phyloP scores from a whole-genome alignment of 2,888 invertebrate species.

The Podabrus alpinus region DNA sequence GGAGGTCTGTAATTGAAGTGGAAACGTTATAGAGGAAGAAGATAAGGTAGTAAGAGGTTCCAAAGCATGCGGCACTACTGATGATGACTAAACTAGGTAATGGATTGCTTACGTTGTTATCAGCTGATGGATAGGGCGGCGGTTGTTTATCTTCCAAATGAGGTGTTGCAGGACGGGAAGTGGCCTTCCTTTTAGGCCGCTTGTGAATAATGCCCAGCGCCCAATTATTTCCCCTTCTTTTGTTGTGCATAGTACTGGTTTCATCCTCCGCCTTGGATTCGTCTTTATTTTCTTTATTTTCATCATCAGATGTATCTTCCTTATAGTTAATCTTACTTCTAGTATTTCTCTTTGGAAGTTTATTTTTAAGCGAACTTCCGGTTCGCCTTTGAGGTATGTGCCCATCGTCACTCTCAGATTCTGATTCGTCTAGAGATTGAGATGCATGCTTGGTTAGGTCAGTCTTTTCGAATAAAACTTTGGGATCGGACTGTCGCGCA shows the following conservation, averaged over 20 bases:
- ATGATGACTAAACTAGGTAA: background rate
- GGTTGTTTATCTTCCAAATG: slow-evolving; percentile 18
- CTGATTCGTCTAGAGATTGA: slow-evolving; percentile 10
- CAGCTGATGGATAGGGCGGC: background rate
- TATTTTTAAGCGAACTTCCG: background rate
- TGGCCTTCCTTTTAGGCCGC: slow-evolving; percentile 48
- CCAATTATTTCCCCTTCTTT: slow-evolving; percentile 31
- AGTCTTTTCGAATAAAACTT: slow-evolving; percentile 44
- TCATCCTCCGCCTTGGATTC: background rate
- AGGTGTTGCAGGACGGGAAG: slow-evolving; percentile 4
- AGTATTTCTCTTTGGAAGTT: background rate
- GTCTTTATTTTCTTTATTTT: background rate
- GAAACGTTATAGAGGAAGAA: slow-evolving; percentile 1
- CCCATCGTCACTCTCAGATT: slow-evolving; percentile 6
- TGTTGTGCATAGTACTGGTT: too few species aligned
- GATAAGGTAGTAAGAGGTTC: background rate
- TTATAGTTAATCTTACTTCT: slow-evolving; percentile 10
- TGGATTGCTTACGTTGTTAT: background rate
- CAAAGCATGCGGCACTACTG: background rate
- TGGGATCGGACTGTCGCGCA: slow-evolving; percentile 41
- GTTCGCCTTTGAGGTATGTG: background rate
- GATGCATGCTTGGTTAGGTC: slow-evolving; percentile 45
- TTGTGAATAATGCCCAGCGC: slow-evolving; percentile 45
- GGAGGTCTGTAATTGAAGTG: background rate
- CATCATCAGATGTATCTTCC: slow-evolving; percentile 6